Evolutionary conservation across 2,113 vertebrate species (phyloP).

Genomic region (Ellobius talpinus): DNA sequence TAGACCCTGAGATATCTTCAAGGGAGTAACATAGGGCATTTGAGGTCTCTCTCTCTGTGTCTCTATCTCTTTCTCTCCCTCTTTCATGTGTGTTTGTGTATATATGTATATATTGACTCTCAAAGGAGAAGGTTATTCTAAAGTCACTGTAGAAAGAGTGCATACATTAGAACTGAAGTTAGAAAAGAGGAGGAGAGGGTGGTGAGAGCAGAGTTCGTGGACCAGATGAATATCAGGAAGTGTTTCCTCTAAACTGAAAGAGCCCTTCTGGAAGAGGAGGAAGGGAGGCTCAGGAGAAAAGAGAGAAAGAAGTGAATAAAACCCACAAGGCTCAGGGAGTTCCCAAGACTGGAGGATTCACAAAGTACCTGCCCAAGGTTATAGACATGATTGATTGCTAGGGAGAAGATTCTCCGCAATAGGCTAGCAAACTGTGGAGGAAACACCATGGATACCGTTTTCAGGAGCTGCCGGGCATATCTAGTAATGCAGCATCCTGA

Average conservation of each 20-base stretch:
- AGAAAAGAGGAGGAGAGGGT: not conserved
- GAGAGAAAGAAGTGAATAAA: not conserved
- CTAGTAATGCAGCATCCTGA: not conserved
- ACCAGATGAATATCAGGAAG: not conserved
- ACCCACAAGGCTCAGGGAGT: not conserved
- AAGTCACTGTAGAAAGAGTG: not conserved
- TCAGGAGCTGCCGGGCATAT: not conserved
- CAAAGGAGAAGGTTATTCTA: not conserved
- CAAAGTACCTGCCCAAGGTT: not conserved
- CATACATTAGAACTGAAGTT: not conserved
- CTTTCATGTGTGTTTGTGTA: too few relatives aligned
- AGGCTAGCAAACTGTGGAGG: not conserved
- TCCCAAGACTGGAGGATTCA: not conserved
- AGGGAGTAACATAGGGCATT: not conserved
- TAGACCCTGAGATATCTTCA: not conserved
- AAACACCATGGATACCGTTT: not conserved
- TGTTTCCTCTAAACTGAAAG: not conserved
- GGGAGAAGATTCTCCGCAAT: not conserved
- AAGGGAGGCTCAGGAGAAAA: not conserved
- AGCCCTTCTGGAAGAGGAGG: not conserved
- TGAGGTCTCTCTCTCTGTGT: too few relatives aligned
- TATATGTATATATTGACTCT: not conserved
- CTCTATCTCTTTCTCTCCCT: not conserved
- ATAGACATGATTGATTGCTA: not conserved
- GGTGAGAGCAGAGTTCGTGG: not conserved